Conservation (phyloP, 2,888 invertebrate genomes). For the Deilephila porcellus region DNA sequence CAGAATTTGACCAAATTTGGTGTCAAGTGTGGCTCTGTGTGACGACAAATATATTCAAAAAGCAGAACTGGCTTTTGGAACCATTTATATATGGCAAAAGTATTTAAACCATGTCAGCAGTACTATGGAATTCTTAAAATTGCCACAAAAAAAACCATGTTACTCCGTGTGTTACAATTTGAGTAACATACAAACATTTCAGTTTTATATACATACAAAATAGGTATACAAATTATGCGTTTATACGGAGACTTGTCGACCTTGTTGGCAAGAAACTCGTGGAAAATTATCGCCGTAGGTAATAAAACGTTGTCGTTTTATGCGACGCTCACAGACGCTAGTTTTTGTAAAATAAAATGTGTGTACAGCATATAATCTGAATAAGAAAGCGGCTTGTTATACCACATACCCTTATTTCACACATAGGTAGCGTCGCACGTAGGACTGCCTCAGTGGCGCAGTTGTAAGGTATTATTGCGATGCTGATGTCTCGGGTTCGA, state of each 20-base stretch:
- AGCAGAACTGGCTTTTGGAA: neutral
- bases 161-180: too few species aligned
- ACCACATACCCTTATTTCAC: too few species aligned
- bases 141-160: too few species aligned
- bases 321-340: neutral
- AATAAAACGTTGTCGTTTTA: conserved; percentile 12
- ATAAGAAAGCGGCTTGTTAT: neutral
- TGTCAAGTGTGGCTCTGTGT: too few species aligned
- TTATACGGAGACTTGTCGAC: conserved; percentile 16
- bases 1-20: too few species aligned
- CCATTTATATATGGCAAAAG: too few species aligned
- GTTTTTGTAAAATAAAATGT: neutral
- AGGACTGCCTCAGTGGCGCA: too few species aligned
- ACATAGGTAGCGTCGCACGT: too few species aligned
- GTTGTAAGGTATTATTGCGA: too few species aligned
- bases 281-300: conserved; percentile 17
- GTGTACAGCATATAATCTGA: neutral
- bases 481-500: too few species aligned
- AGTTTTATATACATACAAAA: neutral
- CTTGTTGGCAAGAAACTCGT: conserved; percentile 22
- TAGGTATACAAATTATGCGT: neutral
- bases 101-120: too few species aligned
- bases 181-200: neutral
- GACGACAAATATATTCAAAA: neutral
- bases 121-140: too few species aligned